Conservation (phyloP, 2,888 invertebrate genomes). For the Thera britannica region DNA sequence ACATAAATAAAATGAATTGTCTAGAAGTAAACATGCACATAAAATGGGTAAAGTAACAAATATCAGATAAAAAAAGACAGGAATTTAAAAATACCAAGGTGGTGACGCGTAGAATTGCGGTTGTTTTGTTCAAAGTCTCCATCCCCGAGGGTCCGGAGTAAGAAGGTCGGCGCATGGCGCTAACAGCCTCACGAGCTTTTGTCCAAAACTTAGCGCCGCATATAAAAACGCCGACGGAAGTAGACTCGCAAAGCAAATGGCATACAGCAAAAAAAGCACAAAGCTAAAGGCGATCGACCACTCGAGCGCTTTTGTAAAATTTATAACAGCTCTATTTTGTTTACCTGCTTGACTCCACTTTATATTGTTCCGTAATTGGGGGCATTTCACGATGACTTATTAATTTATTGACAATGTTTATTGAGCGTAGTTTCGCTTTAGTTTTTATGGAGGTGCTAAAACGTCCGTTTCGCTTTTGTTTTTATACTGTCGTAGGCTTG, state of each 20-base stretch:
- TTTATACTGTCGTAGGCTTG: conserved; percentile 45
- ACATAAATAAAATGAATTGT: not conserved
- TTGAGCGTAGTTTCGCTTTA: conserved; percentile 70
- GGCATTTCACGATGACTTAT: conserved; percentile 82
- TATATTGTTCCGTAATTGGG: conserved; percentile 80
- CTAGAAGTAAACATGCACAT: not conserved
- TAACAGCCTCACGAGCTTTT: conserved; percentile 66
- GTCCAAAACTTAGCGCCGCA: conserved; percentile 76
- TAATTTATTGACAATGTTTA: conserved; percentile 65
- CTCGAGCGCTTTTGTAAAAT: conserved; percentile 78
- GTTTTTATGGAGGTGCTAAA: conserved; percentile 83
- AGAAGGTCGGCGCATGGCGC: conserved; percentile 56
- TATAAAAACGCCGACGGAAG: conserved; percentile 81
- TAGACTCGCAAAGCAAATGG: conserved; percentile 80
- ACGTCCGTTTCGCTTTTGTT: conserved; percentile 63
- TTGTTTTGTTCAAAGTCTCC: conserved; percentile 36
- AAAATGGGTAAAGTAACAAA: not conserved
- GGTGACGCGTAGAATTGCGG: conserved; percentile 40
- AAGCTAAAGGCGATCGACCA: conserved; percentile 68
- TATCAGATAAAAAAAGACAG: conserved; percentile 17
- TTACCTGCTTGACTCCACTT: conserved; percentile 79
- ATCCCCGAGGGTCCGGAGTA: conserved; percentile 28
- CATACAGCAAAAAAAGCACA: conserved; percentile 81
- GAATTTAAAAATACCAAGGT: conserved; percentile 24
- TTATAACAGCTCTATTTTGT: conserved; percentile 84